Percentiles rank a stretch among this genome's conserved stretches.
Conservation (phyloP, 1,140 invertebrate genomes). For the Macrocentrus cingulum region DNA sequence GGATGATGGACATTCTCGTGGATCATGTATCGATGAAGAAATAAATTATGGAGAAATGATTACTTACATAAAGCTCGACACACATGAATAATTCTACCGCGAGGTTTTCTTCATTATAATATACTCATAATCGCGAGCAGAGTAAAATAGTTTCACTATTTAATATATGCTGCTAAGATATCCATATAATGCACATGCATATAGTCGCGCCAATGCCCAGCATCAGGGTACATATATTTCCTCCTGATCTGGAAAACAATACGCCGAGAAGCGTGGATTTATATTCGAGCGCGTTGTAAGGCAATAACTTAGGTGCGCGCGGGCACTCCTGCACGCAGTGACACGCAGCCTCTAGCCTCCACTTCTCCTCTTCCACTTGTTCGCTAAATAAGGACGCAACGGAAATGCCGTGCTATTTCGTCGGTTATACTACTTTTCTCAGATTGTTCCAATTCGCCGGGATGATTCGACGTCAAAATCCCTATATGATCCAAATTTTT, state of each 20-base stretch:
- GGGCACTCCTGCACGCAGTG: constrained; percentile 20
- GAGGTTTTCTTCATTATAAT: too few relatives aligned
- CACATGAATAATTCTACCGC: too few relatives aligned
- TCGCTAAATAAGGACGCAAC: constrained; percentile 32
- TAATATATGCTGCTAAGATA: too few relatives aligned
- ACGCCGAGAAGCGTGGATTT: constrained; percentile 51
- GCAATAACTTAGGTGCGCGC: constrained; percentile 50
- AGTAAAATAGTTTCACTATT: too few relatives aligned
- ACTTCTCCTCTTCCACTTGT: constrained; percentile 30
- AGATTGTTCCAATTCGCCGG: constrained; percentile 26
- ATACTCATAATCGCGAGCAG: too few relatives aligned
- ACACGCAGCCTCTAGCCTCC: constrained; percentile 34
- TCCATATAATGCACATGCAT: too few relatives aligned
- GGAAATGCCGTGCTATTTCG: constrained; percentile 29
- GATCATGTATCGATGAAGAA: too few relatives aligned
- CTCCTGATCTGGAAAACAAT: constrained; percentile 59
- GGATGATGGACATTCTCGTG: too few relatives aligned
- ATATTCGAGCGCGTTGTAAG: constrained; percentile 42
- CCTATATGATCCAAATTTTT: too few relatives aligned
- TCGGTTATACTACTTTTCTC: constrained; percentile 33
- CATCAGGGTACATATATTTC: constrained; percentile 49
- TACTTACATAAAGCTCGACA: constrained; percentile 7
- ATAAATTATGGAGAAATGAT: too few relatives aligned
- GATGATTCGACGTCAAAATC: neutral
- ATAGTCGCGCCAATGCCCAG: too few relatives aligned